Evolutionary conservation across 2,113 vertebrate genomes (phyloP).

Genomic region (Laticauda colubrina): DNA sequence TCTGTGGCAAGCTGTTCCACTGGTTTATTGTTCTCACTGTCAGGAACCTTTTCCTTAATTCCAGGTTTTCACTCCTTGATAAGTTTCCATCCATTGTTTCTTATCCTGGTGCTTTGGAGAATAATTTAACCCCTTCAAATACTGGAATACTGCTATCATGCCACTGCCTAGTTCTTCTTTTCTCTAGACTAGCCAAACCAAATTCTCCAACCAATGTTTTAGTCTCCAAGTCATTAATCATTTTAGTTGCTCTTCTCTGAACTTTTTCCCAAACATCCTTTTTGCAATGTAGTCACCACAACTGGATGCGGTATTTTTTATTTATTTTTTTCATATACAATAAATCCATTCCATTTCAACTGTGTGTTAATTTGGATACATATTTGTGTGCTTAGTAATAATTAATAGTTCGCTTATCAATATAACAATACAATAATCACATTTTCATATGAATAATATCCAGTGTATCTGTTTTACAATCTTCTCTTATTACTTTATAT

Average conservation of each 20-base stretch:
- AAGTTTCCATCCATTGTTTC: neutral
- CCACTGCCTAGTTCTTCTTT: neutral
- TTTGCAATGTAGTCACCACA: no score
- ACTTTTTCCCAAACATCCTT: no score
- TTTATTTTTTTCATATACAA: no score
- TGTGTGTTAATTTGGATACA: no score
- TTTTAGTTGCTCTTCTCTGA: neutral
- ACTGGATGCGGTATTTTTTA: no score
- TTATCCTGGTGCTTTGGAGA: neutral
- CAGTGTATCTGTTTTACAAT: no score
- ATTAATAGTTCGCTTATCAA: no score
- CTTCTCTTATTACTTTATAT: no score
- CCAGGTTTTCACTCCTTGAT: neutral
- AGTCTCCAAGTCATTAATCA: neutral
- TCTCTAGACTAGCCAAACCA: neutral
- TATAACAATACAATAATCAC: no score
- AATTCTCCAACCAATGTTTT: neutral
- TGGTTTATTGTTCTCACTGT: neutral
- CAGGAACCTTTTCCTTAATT: neutral
- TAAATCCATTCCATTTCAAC: no score
- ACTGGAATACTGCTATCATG: neutral
- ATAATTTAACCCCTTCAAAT: neutral
- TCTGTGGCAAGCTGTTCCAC: neutral
- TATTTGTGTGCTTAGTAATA: no score
- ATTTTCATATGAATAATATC: no score